Conservation (phyloP, 2,113 vertebrate species). For the Pelecanoides urinatrix region DNA sequence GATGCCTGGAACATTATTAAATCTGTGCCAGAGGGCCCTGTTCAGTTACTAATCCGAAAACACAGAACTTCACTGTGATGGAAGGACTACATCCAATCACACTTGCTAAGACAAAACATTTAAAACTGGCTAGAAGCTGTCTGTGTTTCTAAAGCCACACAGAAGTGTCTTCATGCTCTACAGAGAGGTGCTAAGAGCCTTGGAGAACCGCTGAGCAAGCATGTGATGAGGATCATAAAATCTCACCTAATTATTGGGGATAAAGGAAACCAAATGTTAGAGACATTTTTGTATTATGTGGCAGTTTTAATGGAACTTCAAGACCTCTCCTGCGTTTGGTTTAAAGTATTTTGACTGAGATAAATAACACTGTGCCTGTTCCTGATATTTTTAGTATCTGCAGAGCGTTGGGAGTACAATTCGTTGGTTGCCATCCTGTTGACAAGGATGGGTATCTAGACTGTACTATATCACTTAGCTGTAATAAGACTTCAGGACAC, state of each 20-base stretch:
- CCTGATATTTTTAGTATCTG: slow-evolving; percentile 16
- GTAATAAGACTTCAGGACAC: slow-evolving; percentile 20
- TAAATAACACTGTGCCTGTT: slow-evolving; percentile 44
- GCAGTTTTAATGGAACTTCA: slow-evolving; percentile 25
- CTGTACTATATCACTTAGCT: slow-evolving; percentile 25
- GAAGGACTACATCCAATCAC: background rate
- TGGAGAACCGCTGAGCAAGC: background rate
- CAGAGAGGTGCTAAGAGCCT: slow-evolving; percentile 29
- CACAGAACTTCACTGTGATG: slow-evolving; percentile 76
- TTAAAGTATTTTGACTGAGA: slow-evolving; percentile 1
- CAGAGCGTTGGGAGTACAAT: background rate
- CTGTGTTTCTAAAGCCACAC: slow-evolving; percentile 35
- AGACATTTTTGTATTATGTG: slow-evolving; percentile 24
- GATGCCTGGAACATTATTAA: slow-evolving; percentile 95
- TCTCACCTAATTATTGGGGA: background rate
- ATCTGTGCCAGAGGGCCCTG: slow-evolving; percentile 83
- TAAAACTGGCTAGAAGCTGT: slow-evolving; percentile 5
- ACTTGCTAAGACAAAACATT: background rate
- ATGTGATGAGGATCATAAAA: background rate
- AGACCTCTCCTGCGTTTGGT: background rate
- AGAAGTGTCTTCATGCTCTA: slow-evolving; percentile 53
- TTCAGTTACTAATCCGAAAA: slow-evolving; percentile 85
- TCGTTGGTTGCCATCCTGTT: slow-evolving; percentile 37
- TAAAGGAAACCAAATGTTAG: slow-evolving; percentile 2
- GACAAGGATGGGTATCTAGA: slow-evolving; percentile 31